Percentiles rank a stretch among this genome's conserved stretches.
Evolutionary conservation across 2,888 invertebrate species (phyloP).

Genomic region (Ectropis crepuscularia): DNA sequence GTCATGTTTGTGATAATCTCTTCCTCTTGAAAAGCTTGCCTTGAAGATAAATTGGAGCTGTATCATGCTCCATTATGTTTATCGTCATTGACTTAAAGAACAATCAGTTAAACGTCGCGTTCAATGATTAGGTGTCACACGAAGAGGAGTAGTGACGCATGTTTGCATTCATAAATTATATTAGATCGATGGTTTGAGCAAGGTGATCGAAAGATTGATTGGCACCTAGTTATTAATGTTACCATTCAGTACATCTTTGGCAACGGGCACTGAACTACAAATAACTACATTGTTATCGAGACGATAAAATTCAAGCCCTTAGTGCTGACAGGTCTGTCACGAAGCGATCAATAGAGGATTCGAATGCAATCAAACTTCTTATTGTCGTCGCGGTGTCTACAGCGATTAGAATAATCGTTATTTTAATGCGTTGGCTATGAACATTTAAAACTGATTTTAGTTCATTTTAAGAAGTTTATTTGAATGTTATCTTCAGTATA

Average conservation of each 20-base stretch:
- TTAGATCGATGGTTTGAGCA: conserved; percentile 65
- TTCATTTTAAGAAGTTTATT: not conserved
- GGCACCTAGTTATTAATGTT: conserved; percentile 63
- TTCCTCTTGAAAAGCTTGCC: conserved; percentile 21
- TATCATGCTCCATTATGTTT: conserved; percentile 30
- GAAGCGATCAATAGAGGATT: conserved; percentile 31
- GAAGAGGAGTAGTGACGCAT: conserved; percentile 53
- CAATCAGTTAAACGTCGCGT: conserved; percentile 48
- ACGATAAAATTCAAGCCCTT: conserved; percentile 58
- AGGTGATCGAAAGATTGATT: conserved; percentile 69
- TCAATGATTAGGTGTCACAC: conserved; percentile 52
- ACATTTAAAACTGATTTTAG: not conserved
- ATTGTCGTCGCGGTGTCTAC: conserved; percentile 7
- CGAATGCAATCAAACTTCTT: conserved; percentile 15
- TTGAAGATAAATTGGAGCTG: conserved; percentile 43
- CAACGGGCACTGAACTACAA: conserved; percentile 48
- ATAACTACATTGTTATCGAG: conserved; percentile 61
- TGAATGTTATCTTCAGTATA: not conserved
- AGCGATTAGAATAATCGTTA: not conserved
- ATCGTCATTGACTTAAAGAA: conserved; percentile 44
- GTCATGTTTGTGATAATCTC: conserved; percentile 1
- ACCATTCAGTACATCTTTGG: conserved; percentile 67
- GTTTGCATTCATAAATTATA: conserved; percentile 65
- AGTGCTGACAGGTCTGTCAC: conserved; percentile 44
- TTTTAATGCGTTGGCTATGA: too few species aligned